Base-by-base conservation (phyloP, 2,113 vertebrate species). In the Syrmaticus mikado region DNA sequence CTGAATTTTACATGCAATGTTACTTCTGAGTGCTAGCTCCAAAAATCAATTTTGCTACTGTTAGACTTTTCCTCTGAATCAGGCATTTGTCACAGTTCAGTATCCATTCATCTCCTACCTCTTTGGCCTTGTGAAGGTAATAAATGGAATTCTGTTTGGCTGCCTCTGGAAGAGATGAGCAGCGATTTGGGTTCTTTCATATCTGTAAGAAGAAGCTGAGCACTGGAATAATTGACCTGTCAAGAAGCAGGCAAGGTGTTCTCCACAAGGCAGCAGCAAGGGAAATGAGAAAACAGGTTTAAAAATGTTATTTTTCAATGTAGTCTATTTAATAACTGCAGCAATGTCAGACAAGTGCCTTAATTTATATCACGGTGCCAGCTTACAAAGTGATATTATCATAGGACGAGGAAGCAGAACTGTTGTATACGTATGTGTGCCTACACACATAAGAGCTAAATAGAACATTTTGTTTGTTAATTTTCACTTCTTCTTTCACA, bases 191-290 rank as follows among this genome's bases (percentile, higher is more conserved):
- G 79, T 95, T 95, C 96, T 95, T 95, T 97, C 97, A 92, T 95
- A 96, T 96, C 96, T 94, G 72, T 96, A 97, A 98, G 97, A 97
- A 97, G 97, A 95, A 97, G 96, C 97, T 98, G 97, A 97, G 87
- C 95, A 82, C 79, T 94, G 97, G 96, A 98, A 98, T 99, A 98
- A 99, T 98, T 98, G 98, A 99, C 98, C 98, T 99, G 98, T 99
- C 98, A 98, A 97, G 96, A 98, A 98, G 97, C 97, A 96, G 97
- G 97, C 94, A 93, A 91, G 92, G 97, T 96, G 95, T 97, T 94
- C 97, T 96, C 96, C 71, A 90, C 94, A 96, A 96, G 96, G 89
- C 97, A 97, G 96, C 94, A 96, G 95, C 94, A 95, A 97, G 95
- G 96, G 97, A 98, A 98, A 98, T 98, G 98, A 98, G 98, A 98